phyloP scores from a whole-genome alignment of 2,888 invertebrate species.

The Portevinia maculata region DNA sequence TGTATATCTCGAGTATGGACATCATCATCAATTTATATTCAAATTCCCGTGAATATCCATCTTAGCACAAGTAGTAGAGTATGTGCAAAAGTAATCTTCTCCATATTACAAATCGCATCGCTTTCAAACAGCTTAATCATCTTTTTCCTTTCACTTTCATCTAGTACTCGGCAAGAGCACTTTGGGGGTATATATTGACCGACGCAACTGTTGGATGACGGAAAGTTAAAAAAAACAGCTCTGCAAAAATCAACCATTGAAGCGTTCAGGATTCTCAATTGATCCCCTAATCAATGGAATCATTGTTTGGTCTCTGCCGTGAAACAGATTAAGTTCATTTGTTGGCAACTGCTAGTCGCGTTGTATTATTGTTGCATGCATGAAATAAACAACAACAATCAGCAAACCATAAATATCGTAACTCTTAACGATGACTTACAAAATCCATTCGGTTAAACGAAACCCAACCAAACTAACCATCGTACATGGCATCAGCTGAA shows the following conservation, averaged over 20 bases:
- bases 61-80: slow-evolving; percentile 38
- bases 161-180: slow-evolving; percentile 9
- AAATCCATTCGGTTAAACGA: slow-evolving; percentile 29
- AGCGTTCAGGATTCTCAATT: slow-evolving; percentile 41
- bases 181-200: slow-evolving; percentile 53
- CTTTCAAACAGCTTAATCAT: slow-evolving; percentile 73
- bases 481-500: slow-evolving; percentile 26
- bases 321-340: no score
- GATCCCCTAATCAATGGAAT: slow-evolving; percentile 64
- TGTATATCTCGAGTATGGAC: slow-evolving; percentile 10
- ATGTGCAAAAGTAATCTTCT: slow-evolving; percentile 63
- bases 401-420: slow-evolving; percentile 46
- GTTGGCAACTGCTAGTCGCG: slow-evolving; percentile 33
- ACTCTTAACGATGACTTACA: slow-evolving; percentile 60
- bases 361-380: slow-evolving; percentile 37
- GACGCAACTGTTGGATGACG: slow-evolving; percentile 51
- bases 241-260: slow-evolving; percentile 16
- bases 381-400: slow-evolving; percentile 3
- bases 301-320: slow-evolving; percentile 53
- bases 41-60: slow-evolving; percentile 26
- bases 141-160: slow-evolving; percentile 73
- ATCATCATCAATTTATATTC: slow-evolving; percentile 30
- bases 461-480: slow-evolving; percentile 10
- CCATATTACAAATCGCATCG: slow-evolving; percentile 61
- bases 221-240: slow-evolving; percentile 30